Base-by-base conservation (phyloP, 1,140 invertebrate genomes). In the Drosophila orosa region DNA sequence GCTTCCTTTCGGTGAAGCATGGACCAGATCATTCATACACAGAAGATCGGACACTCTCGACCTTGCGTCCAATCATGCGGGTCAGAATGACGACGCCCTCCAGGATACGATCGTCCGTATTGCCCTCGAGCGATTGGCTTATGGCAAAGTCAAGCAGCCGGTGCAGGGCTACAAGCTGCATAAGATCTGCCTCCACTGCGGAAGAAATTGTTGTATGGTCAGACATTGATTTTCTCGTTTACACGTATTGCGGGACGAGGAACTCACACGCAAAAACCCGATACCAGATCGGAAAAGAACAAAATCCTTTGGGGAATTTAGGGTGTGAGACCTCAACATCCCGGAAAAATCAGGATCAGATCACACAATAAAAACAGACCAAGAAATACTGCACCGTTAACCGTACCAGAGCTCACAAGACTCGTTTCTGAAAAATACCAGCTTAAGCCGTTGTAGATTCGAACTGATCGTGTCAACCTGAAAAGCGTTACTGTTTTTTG, bases 241-340 rank as follows among this genome's bases (percentile, higher is more conserved):
- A 37, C 35, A 37, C 0, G 2, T 37, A 37, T 37, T 37, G 35
- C 35, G 35, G 35, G 35, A 37, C 35, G 35, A 37, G 35, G 35
- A 37, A 37, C 35, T 2, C 35, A 37, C 35, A 3, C 35, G 35
- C 35, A 1, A 37, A 37, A 37, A 37, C 1, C 35, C 35, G 35
- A 37, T 37, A 37, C 35, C 35, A n/a, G 35, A 37, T 37, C 35
- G 35, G 35, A n/a, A 37, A 37, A 37, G 35, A 37, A 37, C 35
- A 37, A 37, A 37, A 37, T 37, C 35, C 35, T 37, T 37, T 37
- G 35, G 35, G 35, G 35, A 37, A 37, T 3, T 37, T 37, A 3
- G 35, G 35, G 35, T 37, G 35, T 37, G 35, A 37, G 35, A 37
- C 35, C 35, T 37, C 35, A 37, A 37, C 0, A 2, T n/a, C 35